These are phyloP conservation scores for Tachypleus tridentatus DNA, from an alignment of 1,140 invertebrate species.

Conservation along the genomic window DNA sequence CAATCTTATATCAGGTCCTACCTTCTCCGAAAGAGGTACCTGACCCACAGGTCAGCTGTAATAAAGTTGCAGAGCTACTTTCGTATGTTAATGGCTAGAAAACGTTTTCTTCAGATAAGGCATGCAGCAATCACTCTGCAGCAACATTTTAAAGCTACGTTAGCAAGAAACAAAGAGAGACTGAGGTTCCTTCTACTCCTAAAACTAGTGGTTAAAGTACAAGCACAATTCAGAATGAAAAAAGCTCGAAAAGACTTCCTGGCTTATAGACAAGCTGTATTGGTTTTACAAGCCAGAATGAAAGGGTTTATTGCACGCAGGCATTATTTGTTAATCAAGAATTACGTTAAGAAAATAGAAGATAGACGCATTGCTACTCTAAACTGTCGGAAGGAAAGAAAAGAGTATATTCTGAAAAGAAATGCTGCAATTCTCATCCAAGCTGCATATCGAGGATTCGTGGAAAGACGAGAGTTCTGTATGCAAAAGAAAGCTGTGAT, in stretches of 20 bases:
- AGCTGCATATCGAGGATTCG: background rate
- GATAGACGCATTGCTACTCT: no score
- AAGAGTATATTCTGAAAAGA: slow-evolving; percentile 6
- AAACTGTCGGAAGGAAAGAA: background rate
- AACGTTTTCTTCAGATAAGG: slow-evolving; percentile 4
- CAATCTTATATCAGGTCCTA: slow-evolving; percentile 17
- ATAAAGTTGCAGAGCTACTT: slow-evolving; percentile 23
- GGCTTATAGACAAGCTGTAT: background rate
- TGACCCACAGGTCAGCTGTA: slow-evolving; percentile 14
- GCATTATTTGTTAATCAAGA: background rate
- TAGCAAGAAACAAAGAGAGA: background rate
- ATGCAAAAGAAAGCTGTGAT: background rate
- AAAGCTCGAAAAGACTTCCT: background rate
- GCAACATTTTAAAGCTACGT: background rate
- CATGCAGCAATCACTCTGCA: slow-evolving; percentile 12
- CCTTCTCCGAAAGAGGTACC: slow-evolving; percentile 8
- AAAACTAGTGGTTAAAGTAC: background rate
- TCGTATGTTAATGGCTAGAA: slow-evolving; percentile 13
- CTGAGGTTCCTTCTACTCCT: background rate
- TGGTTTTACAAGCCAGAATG: background rate
- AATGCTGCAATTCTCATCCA: slow-evolving; percentile 5
- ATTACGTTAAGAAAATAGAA: no score
- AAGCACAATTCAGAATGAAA: background rate
- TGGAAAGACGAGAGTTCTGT: background rate
- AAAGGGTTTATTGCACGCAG: background rate